Conservation (phyloP, 2,797 vertebrate species). For the Helicolenus hilgendorfi region DNA sequence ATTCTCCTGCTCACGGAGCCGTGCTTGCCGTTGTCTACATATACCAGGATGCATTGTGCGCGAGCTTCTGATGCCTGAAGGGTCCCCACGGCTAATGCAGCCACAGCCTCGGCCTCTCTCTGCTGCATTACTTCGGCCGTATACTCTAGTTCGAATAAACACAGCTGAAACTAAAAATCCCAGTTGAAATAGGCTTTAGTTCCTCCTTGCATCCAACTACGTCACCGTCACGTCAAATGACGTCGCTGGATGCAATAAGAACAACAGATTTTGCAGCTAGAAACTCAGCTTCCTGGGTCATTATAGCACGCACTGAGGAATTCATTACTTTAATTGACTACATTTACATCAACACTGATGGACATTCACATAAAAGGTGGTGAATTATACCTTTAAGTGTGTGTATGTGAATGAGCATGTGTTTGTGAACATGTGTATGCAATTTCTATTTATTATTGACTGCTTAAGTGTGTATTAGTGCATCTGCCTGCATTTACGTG, state of each 20-base stretch:
- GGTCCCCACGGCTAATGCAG: no score
- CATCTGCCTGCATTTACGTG: background rate
- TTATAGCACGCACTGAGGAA: background rate
- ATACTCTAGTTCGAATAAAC: background rate
- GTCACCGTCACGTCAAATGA: background rate
- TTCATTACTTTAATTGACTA: background rate
- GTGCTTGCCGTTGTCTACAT: background rate
- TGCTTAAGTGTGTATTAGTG: background rate
- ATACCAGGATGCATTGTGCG: background rate
- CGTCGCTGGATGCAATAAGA: background rate
- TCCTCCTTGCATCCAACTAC: background rate
- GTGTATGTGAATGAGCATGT: background rate
- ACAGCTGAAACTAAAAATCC: no score
- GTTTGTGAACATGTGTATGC: conserved; percentile 22
- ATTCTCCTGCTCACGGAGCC: background rate
- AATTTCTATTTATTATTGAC: conserved; percentile 4
- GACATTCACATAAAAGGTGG: background rate
- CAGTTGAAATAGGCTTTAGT: no score
- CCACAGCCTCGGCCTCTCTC: no score
- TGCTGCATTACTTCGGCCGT: background rate
- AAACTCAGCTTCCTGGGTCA: background rate
- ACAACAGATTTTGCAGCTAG: background rate
- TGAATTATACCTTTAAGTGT: background rate
- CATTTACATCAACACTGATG: background rate
- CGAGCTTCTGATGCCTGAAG: rapidly evolving